Base-by-base conservation (phyloP, 2,113 vertebrate species). In the Pluvianellus socialis region DNA sequence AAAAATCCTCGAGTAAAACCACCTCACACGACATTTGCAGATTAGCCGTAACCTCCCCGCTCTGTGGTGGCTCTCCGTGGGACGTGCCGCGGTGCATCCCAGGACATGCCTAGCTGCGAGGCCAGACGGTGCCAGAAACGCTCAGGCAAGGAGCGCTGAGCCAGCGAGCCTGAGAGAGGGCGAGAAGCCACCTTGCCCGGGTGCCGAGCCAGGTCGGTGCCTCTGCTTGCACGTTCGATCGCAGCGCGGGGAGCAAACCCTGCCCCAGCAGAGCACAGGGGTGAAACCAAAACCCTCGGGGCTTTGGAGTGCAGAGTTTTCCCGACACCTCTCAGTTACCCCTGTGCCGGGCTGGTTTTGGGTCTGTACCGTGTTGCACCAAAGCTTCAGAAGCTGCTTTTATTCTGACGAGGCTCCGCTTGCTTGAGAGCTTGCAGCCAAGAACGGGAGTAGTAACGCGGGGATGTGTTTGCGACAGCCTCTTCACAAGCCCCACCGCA, bases 391-490 rank as follows among this genome's bases (percentile, higher is more conserved):
- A 38, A 49, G 55, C n/a, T 62, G 50, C 16, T 90, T 83, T 56
- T 17, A 11, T n/a, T 61, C 66, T 15, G 35, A 1, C 1, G 3
- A 75, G 59, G 42, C 27, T 42, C 65, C 22, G 4, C 20, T 50
- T 4, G 5, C 45, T 33, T 9, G 24, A 12, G n/a, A 38, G 92
- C 52, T 75, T 75, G 76, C 14, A 8, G 58, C 5, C 59, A 42
- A 35, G 59, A 56, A 6, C 9, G 11, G 55, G 33, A 76, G 30
- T 3, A 17, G 80, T 4, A 10, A 11, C 6, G 1, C 0, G 0
- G 35, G 77, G 59, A 16, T 15, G 1, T 1, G 35, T 44, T 16
- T 55, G 30, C 6, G 30, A 3, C 56, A 32, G 55, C 19, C 52
- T 28, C n/a, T 30, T 70, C 61, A 17, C 3, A 19, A 71, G 28